Percentiles rank a stretch among this genome's conserved stretches.
Conservation (phyloP, 2,113 vertebrate species). For the Gallinago media region DNA sequence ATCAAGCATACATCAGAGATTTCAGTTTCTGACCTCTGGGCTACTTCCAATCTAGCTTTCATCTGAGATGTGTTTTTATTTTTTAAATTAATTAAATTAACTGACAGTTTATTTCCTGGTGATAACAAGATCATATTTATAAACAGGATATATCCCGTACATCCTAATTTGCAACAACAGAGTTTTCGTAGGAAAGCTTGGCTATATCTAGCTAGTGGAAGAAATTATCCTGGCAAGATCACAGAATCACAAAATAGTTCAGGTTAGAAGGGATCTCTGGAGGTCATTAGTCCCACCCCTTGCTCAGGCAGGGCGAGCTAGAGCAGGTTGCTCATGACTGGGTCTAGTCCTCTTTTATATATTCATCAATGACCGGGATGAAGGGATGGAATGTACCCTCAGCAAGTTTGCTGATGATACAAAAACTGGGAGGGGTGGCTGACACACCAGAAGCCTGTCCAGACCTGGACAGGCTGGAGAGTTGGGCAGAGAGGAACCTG, state of each 20-base stretch:
- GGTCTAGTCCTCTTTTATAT: too few relatives aligned
- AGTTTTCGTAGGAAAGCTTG: background rate
- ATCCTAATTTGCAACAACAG: background rate
- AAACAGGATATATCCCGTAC: slow-evolving; percentile 8
- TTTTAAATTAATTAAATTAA: slow-evolving; percentile 52
- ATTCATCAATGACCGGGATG: too few relatives aligned
- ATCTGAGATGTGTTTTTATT: background rate
- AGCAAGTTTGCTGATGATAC: too few relatives aligned
- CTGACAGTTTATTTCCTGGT: slow-evolving; percentile 43
- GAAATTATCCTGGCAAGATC: background rate
- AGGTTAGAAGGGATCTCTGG: background rate
- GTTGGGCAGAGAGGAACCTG: too few relatives aligned
- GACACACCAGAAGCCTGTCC: too few relatives aligned
- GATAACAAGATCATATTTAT: slow-evolving; percentile 37
- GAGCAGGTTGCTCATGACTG: background rate
- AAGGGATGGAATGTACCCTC: too few relatives aligned
- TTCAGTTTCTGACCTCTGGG: slow-evolving; percentile 56
- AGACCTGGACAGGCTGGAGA: too few relatives aligned
- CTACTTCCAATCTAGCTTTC: slow-evolving; percentile 41
- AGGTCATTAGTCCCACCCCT: background rate
- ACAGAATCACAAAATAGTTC: background rate
- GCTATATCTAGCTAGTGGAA: background rate
- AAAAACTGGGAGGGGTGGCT: too few relatives aligned
- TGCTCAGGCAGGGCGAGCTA: background rate
- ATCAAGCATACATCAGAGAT: slow-evolving; percentile 27